phyloP scores from a whole-genome alignment of 2,113 vertebrate species.

The Pangasianodon gigas region DNA sequence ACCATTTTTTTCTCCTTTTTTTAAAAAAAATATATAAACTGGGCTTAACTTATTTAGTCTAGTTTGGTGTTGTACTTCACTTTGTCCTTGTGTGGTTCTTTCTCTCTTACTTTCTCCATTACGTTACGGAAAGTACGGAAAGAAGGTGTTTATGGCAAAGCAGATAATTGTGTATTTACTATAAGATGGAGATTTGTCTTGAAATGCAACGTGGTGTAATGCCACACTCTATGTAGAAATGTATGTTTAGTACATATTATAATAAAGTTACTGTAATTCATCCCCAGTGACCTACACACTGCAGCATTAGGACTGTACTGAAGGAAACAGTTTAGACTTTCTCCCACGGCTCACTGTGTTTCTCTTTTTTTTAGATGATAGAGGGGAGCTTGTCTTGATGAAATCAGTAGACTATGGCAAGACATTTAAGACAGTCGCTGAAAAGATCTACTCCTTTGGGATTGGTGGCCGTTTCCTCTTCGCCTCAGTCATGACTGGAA shows the following conservation, averaged over 20 bases:
- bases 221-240: neutral
- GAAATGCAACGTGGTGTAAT: neutral
- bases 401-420: constrained; percentile 81
- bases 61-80: no score
- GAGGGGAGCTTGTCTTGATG: constrained; percentile 79
- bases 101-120: neutral
- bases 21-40: no score
- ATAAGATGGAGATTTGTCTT: neutral
- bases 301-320: neutral
- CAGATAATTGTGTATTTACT: neutral
- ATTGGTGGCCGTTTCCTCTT: constrained; percentile 89
- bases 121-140: neutral
- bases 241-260: neutral
- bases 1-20: no score
- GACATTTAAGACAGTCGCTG: constrained; percentile 79
- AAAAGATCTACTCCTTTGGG: constrained; percentile 88
- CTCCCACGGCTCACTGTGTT: neutral
- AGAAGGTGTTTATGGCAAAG: neutral
- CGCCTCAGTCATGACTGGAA: constrained; percentile 89
- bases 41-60: no score
- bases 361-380: constrained; percentile 71
- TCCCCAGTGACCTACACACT: neutral
- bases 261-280: neutral
- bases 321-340: neutral
- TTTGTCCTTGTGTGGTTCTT: no score